phyloP scores from a whole-genome alignment of 2,797 vertebrate genomes.

The Cuculus canorus region DNA sequence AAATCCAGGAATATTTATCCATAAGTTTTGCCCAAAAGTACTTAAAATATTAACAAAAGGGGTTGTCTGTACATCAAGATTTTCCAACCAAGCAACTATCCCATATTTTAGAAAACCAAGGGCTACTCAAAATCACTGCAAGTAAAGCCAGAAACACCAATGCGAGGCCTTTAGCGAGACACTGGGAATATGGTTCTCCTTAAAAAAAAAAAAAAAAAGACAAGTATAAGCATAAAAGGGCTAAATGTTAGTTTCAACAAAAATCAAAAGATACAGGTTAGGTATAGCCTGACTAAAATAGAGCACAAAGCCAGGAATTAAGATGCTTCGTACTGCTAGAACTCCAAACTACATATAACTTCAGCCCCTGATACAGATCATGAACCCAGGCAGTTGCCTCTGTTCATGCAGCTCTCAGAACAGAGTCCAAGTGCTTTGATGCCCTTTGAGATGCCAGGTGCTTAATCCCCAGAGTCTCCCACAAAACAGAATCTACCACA shows the following conservation, averaged over 20 bases:
- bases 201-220: background rate
- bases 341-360: background rate
- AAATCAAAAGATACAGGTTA: background rate
- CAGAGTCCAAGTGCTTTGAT: background rate
- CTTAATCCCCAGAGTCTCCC: background rate
- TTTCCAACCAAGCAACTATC: background rate
- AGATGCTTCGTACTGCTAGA: background rate
- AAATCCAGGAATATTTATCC: background rate
- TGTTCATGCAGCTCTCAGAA: background rate
- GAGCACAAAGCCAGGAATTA: background rate
- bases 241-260: background rate
- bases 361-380: background rate
- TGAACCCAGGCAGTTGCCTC: background rate
- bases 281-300: background rate
- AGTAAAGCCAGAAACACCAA: constrained; percentile 82
- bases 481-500: rapidly evolving
- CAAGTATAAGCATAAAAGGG: background rate
- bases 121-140: constrained; percentile 80
- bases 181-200: constrained; percentile 88
- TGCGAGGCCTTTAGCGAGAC: constrained; percentile 87
- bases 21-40: background rate
- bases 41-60: background rate
- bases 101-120: constrained; percentile 82
- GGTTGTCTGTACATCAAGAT: background rate
- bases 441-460: background rate